These are phyloP conservation scores for Euphydryas editha DNA, from an alignment of 2,888 invertebrate species.

Conservation along the genomic window DNA sequence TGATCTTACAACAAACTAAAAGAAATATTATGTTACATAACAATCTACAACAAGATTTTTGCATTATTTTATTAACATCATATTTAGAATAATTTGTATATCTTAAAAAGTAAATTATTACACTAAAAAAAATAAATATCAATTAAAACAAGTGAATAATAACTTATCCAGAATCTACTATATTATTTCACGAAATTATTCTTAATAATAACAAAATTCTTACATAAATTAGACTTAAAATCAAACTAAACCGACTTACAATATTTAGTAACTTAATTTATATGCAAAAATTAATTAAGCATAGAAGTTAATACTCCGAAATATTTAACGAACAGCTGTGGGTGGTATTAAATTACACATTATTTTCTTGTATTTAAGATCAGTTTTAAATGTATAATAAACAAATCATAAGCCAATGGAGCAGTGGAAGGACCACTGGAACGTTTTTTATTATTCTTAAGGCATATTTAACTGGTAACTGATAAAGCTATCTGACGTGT, in stretches of 20 bases:
- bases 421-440: neutral
- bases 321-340: constrained; percentile 23
- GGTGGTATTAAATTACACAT: constrained; percentile 28
- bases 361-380: constrained; percentile 16
- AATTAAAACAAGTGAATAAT: too few species aligned
- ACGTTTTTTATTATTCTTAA: too few species aligned
- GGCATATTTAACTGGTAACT: too few species aligned
- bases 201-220: neutral
- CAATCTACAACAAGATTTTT: too few species aligned
- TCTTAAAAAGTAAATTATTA: too few species aligned
- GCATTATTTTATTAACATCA: too few species aligned
- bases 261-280: constrained; percentile 11
- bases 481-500: too few species aligned
- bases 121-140: too few species aligned
- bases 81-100: too few species aligned
- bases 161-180: neutral
- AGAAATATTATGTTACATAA: too few species aligned
- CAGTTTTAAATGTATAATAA: neutral
- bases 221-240: constrained; percentile 1
- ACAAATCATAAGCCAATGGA: neutral
- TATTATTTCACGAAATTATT: neutral
- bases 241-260: neutral
- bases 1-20: too few species aligned
- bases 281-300: constrained; percentile 28
- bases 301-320: constrained; percentile 17